A percentile compares a stretch with the other conserved stretches of the same genome.
Conservation (phyloP, 2,797 vertebrate genomes). For the Bufotes viridis region DNA sequence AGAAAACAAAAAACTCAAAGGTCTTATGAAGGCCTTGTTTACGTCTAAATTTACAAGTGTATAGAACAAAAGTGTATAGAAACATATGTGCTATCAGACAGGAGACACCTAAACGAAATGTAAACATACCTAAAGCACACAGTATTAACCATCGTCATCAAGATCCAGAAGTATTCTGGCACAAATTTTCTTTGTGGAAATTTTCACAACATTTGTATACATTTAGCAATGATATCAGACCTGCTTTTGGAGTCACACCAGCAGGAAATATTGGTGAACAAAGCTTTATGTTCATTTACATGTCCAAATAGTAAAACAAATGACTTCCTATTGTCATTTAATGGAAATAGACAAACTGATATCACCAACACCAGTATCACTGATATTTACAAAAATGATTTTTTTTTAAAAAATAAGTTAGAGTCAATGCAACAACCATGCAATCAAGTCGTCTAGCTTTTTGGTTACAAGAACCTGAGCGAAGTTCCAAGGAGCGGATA, state of each 20-base stretch:
- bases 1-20: not conserved
- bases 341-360: slow-evolving; percentile 83
- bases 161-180: slow-evolving; percentile 74
- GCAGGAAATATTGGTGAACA: slow-evolving; percentile 63
- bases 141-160: slow-evolving; percentile 75
- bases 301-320: slow-evolving; percentile 77
- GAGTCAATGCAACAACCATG: slow-evolving; percentile 95
- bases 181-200: slow-evolving; percentile 79
- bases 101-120: slow-evolving; percentile 23
- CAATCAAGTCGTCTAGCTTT: slow-evolving; percentile 88
- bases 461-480: slow-evolving; percentile 81
- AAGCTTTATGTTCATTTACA: slow-evolving; percentile 71
- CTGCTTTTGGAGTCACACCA: slow-evolving; percentile 85
- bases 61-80: slow-evolving; percentile 12
- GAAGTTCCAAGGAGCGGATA: slow-evolving; percentile 70
- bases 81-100: slow-evolving; percentile 28
- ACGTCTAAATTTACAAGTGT: not conserved
- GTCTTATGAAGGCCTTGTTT: slow-evolving; percentile 7
- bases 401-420: slow-evolving; percentile 95
- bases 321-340: slow-evolving; percentile 76
- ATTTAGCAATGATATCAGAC: slow-evolving; percentile 87
- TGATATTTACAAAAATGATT: slow-evolving; percentile 90
- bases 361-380: slow-evolving; percentile 86
- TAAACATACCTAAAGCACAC: slow-evolving; percentile 46
- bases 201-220: slow-evolving; percentile 77